Base-by-base conservation (phyloP, 2,888 invertebrate species). In the Eurois occulta region DNA sequence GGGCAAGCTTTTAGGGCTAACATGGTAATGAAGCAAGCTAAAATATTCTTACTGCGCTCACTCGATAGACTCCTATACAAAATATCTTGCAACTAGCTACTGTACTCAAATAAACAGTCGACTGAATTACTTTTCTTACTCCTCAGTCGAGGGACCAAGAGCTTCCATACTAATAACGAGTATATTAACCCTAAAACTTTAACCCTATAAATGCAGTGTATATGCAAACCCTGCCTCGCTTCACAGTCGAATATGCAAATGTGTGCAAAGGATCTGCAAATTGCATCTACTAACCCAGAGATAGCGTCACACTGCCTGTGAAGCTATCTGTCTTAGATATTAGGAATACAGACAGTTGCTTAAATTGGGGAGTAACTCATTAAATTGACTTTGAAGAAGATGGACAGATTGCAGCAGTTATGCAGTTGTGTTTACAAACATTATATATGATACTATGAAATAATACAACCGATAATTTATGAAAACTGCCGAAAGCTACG, bases 231-330 rank as follows among this genome's bases (percentile, higher is more conserved):
- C 24, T 16, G 55, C 58, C 46, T 35, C 84, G 62, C 62, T 78
- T 11, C 78, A 67, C 67, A 67, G 71, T 67, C 55, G 71, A 67
- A 81, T 81, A 81, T 81, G 80, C 80, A 84, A 81, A 81, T 81
- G 28, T 46, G 71, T 67, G 79, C 62, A 62, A 81, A 81, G 84
- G 80, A 81, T 84, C 80, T 68, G 80, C 66, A 78, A 84, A 84
- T 78, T 84, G 79, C 71, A 77, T 80, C 77, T 41, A 67, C 71
- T 58, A 64, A 84, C 71, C 84, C 48, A 84, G 71, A 38, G 78
- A 78, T 41, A 84, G 32, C 28, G 84, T 58, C 71, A 55, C 16
- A 21, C 78, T 32, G 46, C 38, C 11, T 0, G 16, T 66, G n/a
- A 43, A 46, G n/a, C 52, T 41, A n/a, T n/a, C 32, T 60, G 16